Evolutionary conservation across 2,888 invertebrate species (phyloP), one percentile per base, ranked within the genome.

Genomic region (Cinara cedri): DNA sequence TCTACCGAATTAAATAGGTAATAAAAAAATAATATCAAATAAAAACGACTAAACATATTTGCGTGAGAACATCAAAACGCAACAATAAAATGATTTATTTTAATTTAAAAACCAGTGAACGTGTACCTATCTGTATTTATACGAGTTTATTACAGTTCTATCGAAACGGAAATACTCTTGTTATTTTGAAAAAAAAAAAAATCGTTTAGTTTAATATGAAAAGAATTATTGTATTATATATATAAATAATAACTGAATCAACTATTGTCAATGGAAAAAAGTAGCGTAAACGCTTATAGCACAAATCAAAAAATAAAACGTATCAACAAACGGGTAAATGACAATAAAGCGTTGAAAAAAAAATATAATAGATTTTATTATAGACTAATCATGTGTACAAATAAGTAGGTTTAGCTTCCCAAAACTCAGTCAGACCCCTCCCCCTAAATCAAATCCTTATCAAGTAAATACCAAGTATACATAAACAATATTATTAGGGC

Each of bases 81-180:
- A 26, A 62, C 72, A 72, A 72, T 72, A 44, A 72, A 72, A 49
- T 44, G 26, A 72, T 72, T 72, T 46, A 72, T 60, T 60, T 72
- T 72, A 46, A 46, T 72, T 72, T 72, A 72, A 26, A 72, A 72
- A 24, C 68, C n/a, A 19, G n/a, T 14, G 19, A 68, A 19, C 19
- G 51, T n/a, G 3, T 19, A 1, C 13, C 11, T 44, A 62, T 62
- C 34, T n/a, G n/a, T n/a, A 6, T n/a, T n/a, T 6, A 26, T 19
- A 26, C 34, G 34, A 34, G 34, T 34, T 4, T 34, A 34, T 34
- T 34, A 34, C 34, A 34, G 34, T 4, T 6, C 34, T 6, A 34
- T 6, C 34, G 34, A 34, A 34, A 34, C 34, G 34, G 16, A 24
- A 14, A n/a, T 51, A 54, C 2, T 34, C 2, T 6, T 9, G 1